Conservation (phyloP, 1,140 invertebrate genomes). For the Rhynchophorus ferrugineus region DNA sequence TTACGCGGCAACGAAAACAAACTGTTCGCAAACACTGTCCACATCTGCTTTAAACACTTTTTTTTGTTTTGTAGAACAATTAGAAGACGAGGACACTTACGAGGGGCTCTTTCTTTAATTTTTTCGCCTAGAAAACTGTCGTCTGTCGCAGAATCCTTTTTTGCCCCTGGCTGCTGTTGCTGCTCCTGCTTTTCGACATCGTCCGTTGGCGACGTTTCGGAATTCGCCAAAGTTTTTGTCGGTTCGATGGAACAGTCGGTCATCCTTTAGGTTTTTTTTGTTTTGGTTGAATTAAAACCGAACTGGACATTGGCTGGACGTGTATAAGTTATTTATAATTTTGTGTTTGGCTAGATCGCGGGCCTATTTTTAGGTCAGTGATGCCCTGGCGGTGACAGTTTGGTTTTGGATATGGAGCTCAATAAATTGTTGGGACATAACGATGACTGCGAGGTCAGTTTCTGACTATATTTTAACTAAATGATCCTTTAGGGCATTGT, state of each 20-base stretch:
- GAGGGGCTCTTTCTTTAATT: constrained; percentile 30
- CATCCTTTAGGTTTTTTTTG: neutral
- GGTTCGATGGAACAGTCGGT: neutral
- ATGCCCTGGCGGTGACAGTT: neutral
- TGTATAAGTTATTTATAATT: neutral
- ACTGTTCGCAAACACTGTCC: too few relatives aligned
- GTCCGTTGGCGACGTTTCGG: neutral
- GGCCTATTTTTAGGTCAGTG: neutral
- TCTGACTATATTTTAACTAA: too few relatives aligned
- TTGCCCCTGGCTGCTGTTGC: neutral
- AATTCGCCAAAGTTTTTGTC: neutral
- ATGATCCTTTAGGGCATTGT: too few relatives aligned
- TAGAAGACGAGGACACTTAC: constrained; percentile 31
- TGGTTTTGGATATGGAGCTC: neutral
- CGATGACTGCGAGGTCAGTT: too few relatives aligned
- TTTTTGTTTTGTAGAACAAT: too few relatives aligned
- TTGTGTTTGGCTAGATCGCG: neutral
- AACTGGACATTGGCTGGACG: neutral
- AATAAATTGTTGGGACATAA: too few relatives aligned
- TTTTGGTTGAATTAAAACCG: neutral
- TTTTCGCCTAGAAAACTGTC: constrained; percentile 27
- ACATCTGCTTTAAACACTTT: too few relatives aligned
- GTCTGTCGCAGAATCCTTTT: constrained; percentile 9
- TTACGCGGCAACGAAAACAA: too few relatives aligned
- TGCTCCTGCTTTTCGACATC: neutral